Evolutionary conservation across 2,797 vertebrate genomes (phyloP).

Genomic region (Channallabes apus): DNA sequence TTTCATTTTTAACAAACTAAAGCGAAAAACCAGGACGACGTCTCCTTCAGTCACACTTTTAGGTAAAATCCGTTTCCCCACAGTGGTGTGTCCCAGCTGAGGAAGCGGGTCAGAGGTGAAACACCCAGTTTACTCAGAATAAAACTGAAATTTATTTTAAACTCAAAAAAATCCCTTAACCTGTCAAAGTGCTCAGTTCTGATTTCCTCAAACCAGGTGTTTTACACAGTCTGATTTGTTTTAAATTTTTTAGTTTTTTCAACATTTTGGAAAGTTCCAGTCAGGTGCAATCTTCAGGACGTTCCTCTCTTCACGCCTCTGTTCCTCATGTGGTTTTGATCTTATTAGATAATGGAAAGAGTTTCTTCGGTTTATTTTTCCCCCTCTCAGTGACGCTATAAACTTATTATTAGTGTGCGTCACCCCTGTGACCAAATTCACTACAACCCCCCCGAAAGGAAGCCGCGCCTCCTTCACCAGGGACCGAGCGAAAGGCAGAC

Average conservation of each 20-base stretch:
- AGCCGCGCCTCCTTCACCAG: not conserved
- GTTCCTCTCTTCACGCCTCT: too few species aligned
- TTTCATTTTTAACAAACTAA: not conserved
- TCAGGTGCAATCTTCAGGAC: not conserved
- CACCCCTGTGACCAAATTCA: not conserved
- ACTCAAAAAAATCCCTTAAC: not conserved
- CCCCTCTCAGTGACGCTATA: not conserved
- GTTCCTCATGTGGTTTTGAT: not conserved
- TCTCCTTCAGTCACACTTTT: too few species aligned
- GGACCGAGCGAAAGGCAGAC: too few species aligned
- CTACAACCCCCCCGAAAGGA: not conserved
- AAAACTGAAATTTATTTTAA: too few species aligned
- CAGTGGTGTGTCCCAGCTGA: not conserved
- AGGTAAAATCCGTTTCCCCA: not conserved
- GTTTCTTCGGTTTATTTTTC: not conserved
- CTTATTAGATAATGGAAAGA: not conserved
- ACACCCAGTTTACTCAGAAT: too few species aligned
- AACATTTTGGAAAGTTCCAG: not conserved
- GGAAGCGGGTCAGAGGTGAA: too few species aligned
- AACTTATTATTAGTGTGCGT: not conserved
- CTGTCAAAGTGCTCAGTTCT: not conserved
- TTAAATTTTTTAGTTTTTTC: not conserved
- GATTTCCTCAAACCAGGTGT: not conserved
- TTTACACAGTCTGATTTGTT: not conserved
- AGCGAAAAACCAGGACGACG: not conserved